Percentiles rank a stretch among this genome's conserved stretches.
Evolutionary conservation across 2,888 invertebrate species (phyloP).

Genomic region (Orchesella flavescens): DNA sequence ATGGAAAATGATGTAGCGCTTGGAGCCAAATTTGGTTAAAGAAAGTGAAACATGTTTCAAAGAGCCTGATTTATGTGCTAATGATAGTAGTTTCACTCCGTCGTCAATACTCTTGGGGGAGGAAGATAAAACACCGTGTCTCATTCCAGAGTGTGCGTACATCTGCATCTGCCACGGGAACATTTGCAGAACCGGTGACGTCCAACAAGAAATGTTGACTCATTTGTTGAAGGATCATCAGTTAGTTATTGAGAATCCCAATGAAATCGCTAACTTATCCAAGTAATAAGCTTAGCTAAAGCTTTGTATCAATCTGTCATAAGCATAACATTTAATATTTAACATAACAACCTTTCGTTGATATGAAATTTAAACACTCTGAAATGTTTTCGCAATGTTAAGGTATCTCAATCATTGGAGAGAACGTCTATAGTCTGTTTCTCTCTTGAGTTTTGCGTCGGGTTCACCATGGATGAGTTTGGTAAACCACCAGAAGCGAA

Average conservation of each 20-base stretch:
- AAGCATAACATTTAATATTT: no score
- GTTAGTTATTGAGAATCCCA: constrained; percentile 87
- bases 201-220: constrained; percentile 76
- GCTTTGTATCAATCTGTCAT: no score
- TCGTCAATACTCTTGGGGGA: constrained; percentile 49
- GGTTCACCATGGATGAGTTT: constrained; percentile 77
- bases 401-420: constrained; percentile 80
- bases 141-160: constrained; percentile 44
- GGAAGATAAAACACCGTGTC: constrained; percentile 50
- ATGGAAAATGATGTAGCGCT: constrained; percentile 59
- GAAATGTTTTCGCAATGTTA: constrained; percentile 63
- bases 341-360: background rate
- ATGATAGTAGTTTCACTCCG: background rate
- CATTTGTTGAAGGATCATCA: constrained; percentile 87
- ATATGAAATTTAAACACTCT: constrained; percentile 36
- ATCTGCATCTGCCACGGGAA: constrained; percentile 23
- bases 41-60: no score
- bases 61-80: background rate
- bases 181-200: constrained; percentile 2
- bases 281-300: constrained; percentile 78
- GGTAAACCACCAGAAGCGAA: constrained; percentile 44
- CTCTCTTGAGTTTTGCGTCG: constrained; percentile 78
- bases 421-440: constrained; percentile 76
- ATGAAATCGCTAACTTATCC: constrained; percentile 83
- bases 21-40: no score